Percentiles rank a stretch among this genome's conserved stretches.
phyloP scores from a whole-genome alignment of 1,140 invertebrate genomes.

The Atta texana region DNA sequence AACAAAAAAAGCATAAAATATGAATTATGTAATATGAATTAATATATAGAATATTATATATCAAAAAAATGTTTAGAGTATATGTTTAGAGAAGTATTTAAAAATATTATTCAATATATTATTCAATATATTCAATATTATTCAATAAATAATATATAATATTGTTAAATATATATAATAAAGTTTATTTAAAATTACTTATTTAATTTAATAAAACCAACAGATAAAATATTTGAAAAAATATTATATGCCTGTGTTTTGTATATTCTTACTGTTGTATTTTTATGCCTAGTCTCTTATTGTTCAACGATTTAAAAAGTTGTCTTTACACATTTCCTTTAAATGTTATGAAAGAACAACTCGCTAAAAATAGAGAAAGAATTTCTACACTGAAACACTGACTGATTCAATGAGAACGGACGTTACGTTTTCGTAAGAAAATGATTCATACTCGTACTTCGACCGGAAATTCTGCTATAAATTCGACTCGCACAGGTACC shows the following conservation, averaged over 20 bases:
- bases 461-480: slow-evolving; percentile 47
- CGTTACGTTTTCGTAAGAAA: slow-evolving; percentile 36
- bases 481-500: slow-evolving; percentile 33
- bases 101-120: background rate
- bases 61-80: background rate
- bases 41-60: background rate
- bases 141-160: background rate
- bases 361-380: background rate
- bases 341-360: background rate
- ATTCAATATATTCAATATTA: background rate
- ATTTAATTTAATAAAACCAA: background rate
- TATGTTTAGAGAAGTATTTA: background rate
- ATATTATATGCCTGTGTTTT: background rate
- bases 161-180: background rate
- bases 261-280: background rate
- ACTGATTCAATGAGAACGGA: background rate
- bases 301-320: background rate
- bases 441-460: slow-evolving; percentile 35
- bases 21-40: background rate
- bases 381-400: background rate
- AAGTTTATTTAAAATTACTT: background rate
- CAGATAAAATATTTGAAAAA: background rate
- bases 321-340: background rate
- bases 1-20: background rate
- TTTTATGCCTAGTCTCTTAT: background rate